Evolutionary conservation across 2,888 invertebrate genomes (phyloP).

Genomic region (Cyaniris semiargus): DNA sequence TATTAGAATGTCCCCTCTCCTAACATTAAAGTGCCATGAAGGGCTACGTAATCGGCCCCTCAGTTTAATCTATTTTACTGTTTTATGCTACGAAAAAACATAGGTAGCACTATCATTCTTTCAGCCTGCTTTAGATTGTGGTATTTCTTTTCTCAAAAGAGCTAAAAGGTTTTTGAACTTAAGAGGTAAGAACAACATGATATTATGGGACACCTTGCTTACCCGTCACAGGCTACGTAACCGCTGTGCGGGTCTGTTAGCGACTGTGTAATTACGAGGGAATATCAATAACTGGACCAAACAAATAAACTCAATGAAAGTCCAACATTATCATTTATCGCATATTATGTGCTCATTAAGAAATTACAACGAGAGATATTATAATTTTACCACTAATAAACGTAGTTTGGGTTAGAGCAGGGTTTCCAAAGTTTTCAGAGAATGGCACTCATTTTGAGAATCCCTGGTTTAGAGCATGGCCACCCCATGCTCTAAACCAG

Average conservation of each 20-base stretch:
- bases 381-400: background rate
- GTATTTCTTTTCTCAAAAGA: background rate
- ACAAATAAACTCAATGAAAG: background rate
- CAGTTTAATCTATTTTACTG: background rate
- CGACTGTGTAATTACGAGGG: too few relatives aligned
- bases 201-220: too few relatives aligned
- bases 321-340: conserved; percentile 1
- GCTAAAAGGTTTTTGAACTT: background rate
- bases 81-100: background rate
- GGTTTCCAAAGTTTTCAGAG: too few relatives aligned
- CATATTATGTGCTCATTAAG: background rate
- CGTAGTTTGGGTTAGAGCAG: background rate
- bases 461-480: too few relatives aligned
- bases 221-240: too few relatives aligned
- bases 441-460: too few relatives aligned
- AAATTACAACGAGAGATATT: background rate
- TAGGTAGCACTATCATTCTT: background rate
- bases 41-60: background rate
- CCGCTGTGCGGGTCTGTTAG: too few relatives aligned
- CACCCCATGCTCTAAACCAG: too few relatives aligned
- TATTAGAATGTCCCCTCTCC: background rate
- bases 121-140: background rate
- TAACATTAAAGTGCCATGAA: background rate
- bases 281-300: too few relatives aligned
- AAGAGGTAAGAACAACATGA: too few relatives aligned